Percentiles rank a stretch among this genome's conserved stretches.
These are phyloP conservation scores for Aurelia sp. DNA, from an alignment of 30 jellyfish, hydroid and myxozoan genomes.

Conservation along the genomic window DNA sequence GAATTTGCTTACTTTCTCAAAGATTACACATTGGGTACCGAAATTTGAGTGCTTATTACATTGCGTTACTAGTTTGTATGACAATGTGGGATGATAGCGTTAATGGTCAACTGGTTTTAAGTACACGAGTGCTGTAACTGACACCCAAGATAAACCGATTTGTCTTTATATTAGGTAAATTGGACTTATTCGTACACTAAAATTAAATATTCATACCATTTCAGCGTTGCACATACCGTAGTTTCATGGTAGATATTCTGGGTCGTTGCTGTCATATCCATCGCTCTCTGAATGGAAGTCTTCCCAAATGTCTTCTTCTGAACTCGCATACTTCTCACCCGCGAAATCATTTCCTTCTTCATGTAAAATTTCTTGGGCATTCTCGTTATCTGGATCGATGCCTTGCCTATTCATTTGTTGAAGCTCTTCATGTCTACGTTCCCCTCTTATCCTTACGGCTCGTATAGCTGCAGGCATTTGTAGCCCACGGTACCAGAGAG, in stretches of 20 bases:
- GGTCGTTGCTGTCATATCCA: constrained; percentile 78
- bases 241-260: constrained; percentile 64
- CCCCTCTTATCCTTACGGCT: constrained; percentile 51
- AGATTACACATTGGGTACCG: constrained; percentile 12
- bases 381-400: constrained; percentile 37
- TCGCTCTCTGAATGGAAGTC: constrained; percentile 61
- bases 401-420: constrained; percentile 20
- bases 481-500: constrained; percentile 68
- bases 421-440: neutral
- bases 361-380: constrained; percentile 28
- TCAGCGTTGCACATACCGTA: neutral
- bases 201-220: neutral
- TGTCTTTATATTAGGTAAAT: neutral
- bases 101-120: constrained; percentile 8
- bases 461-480: constrained; percentile 56
- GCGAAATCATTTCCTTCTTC: constrained; percentile 47
- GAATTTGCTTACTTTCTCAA: neutral
- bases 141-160: neutral
- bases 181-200: neutral
- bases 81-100: constrained; percentile 30
- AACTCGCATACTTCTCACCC: constrained; percentile 54
- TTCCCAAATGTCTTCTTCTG: constrained; percentile 72
- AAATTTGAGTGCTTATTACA: constrained; percentile 6
- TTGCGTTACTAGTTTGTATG: constrained; percentile 33
- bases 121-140: neutral